A percentile compares a stretch with the other conserved stretches of the same genome.
phyloP scores from a whole-genome alignment of 1,140 invertebrate species.

The Penaeus indicus region DNA sequence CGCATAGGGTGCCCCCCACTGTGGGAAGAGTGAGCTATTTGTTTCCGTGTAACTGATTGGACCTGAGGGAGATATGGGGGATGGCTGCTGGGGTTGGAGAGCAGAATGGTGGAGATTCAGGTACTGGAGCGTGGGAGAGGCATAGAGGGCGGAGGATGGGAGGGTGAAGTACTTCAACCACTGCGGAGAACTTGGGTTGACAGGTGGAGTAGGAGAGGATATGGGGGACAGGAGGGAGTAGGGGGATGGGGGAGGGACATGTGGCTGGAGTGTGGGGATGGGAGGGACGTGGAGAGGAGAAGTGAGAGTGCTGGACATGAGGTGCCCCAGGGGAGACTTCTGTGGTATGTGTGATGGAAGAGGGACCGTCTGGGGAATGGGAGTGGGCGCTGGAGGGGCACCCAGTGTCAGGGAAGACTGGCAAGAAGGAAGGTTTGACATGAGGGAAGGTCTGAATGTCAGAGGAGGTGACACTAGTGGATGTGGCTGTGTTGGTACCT shows the following conservation, averaged over 20 bases:
- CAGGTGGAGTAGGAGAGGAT: constrained; percentile 13
- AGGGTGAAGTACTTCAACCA: constrained; percentile 46
- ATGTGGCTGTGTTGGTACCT: constrained; percentile 46
- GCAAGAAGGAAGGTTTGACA: not conserved
- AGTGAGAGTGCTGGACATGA: not conserved
- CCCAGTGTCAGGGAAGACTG: not conserved
- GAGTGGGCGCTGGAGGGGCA: not conserved
- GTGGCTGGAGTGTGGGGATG: constrained; percentile 17
- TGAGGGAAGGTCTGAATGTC: constrained; percentile 8
- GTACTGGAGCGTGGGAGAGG: constrained; percentile 55
- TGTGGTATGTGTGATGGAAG: not conserved
- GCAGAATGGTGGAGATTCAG: constrained; percentile 53
- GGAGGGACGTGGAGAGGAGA: not conserved
- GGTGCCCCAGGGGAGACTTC: constrained; percentile 8
- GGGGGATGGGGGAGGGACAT: constrained; percentile 11
- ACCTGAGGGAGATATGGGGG: not conserved
- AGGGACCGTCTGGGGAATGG: not conserved
- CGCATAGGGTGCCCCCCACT: constrained; percentile 47
- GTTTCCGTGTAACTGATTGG: constrained; percentile 37
- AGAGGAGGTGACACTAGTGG: constrained; percentile 33
- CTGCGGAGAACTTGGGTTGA: constrained; percentile 22
- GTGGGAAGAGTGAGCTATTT: constrained; percentile 36
- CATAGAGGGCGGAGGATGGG: constrained; percentile 5
- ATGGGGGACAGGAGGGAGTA: not conserved
- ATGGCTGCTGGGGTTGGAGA: constrained; percentile 24